Base-by-base conservation (phyloP, 2,888 invertebrate species). In the Sphinx pinastri region DNA sequence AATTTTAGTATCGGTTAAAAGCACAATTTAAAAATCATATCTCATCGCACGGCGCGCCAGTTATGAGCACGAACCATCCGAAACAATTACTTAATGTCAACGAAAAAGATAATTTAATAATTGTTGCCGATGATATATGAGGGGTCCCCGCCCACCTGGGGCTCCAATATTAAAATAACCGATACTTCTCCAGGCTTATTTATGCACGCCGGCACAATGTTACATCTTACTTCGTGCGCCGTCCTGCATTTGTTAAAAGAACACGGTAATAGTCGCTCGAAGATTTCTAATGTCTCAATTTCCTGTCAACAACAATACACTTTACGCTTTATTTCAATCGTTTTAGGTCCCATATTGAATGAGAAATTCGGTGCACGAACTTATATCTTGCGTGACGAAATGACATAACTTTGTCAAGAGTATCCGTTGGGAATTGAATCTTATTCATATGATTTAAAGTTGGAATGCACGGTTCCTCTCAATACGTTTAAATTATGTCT, bases 61-160 rank as follows among this genome's bases (percentile, higher is more conserved):
- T 84, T 87, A 87, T 87, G 88, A 84, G 80, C 86, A 73, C 80
- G 80, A 79, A 72, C 87, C 82, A 83, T 84, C 82, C 81, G 80
- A 90, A 92, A 93, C 94, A 94, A 94, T 94, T 93, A 94, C 94
- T 94, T 94, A 93, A 93, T 90, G 93, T 93, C 94, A 91, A 89
- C 92, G 87, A 90, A 91, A 92, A 92, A 93, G 89, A 93, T 93
- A 93, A 93, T 93, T 93, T 92, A 94, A 93, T 94, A 93, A 94
- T 94, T 94, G 93, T 93, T 88, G 78, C 71, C 81, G 81, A 92
- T 93, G 93, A 94, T 93, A 88, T 92, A 94, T 86, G 84, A 86
- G 81, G 85, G 91, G 90, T 84, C 90, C 75, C 72, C 87, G 92
- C 90, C 93, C 93, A 91, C 93, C 92, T 89, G 93, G 89, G 92